phyloP scores from a whole-genome alignment of 2,113 vertebrate species.

The Empidonax alnorum region DNA sequence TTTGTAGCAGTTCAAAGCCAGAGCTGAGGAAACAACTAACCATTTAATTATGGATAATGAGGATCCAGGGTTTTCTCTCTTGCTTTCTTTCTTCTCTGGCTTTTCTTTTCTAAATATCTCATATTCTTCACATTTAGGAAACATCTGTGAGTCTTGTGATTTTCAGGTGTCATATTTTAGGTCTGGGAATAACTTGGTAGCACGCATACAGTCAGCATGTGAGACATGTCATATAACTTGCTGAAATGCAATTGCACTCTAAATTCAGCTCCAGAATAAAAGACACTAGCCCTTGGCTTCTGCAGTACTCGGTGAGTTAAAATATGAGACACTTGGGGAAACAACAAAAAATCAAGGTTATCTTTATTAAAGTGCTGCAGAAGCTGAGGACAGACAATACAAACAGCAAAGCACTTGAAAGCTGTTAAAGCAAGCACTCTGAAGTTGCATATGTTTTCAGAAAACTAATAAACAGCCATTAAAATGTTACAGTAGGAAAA shows the following conservation, averaged over 20 bases:
- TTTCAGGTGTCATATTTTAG: neutral
- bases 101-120: neutral
- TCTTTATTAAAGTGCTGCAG: neutral
- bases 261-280: neutral
- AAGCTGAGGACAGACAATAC: neutral
- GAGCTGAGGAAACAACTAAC: neutral
- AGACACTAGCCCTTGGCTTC: neutral
- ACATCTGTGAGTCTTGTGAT: neutral
- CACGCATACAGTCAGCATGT: too few species aligned
- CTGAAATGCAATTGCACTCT: neutral
- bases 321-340: neutral
- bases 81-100: neutral
- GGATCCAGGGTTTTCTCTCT: neutral
- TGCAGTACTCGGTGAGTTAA: neutral
- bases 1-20: neutral
- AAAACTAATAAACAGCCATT: neutral
- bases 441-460: neutral
- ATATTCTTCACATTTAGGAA: neutral
- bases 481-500: neutral
- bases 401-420: neutral
- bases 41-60: neutral
- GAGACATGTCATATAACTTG: neutral
- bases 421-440: neutral
- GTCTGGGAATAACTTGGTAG: neutral
- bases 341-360: neutral